Evolutionary conservation across 2,888 invertebrate species (phyloP).

Genomic region (Drosophila colorata): DNA sequence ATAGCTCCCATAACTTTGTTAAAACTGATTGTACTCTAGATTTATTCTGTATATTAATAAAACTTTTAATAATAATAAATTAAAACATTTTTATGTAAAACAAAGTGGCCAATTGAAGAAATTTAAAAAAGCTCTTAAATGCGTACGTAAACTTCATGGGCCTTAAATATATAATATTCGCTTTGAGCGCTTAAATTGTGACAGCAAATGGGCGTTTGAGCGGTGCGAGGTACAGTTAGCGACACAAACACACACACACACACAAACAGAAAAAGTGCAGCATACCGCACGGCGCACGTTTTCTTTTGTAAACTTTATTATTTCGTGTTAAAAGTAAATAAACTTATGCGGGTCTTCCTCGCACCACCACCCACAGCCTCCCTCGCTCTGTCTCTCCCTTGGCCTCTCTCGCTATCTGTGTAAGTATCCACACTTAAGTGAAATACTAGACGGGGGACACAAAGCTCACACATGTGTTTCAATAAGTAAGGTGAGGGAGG

Average conservation of each 20-base stretch:
- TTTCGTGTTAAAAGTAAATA: constrained; percentile 80
- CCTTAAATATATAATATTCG: constrained; percentile 37
- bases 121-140: background rate
- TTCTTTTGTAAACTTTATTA: constrained; percentile 80
- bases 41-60: no score
- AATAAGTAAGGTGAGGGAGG: background rate
- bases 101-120: background rate
- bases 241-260: constrained; percentile 10
- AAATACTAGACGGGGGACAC: constrained; percentile 55
- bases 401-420: constrained; percentile 21
- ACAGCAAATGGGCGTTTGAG: constrained; percentile 33
- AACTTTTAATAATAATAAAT: no score
- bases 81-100: no score
- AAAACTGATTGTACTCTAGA: no score
- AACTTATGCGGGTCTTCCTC: constrained; percentile 65
- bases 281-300: constrained; percentile 70
- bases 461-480: constrained; percentile 17
- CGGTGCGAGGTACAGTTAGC: constrained; percentile 24
- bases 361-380: background rate
- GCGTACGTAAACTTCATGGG: no score
- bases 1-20: no score
- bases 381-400: background rate
- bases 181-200: constrained; percentile 54
- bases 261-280: constrained; percentile 57
- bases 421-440: constrained; percentile 64